Conservation (phyloP, 2,888 invertebrate species). For the Phyllotreta cruciferae region DNA sequence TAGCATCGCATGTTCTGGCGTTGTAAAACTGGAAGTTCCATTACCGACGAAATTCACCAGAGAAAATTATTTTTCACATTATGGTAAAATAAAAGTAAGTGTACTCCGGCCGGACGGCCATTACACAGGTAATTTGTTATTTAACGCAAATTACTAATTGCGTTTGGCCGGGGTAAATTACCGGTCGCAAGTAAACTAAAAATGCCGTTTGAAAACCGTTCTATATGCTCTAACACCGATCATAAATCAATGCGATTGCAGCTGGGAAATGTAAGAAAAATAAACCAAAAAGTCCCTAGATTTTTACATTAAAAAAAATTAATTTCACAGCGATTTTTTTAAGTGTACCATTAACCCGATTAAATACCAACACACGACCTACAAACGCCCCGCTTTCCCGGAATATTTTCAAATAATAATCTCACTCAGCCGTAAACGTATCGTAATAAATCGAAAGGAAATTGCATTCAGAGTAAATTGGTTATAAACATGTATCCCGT, state of each 20-base stretch:
- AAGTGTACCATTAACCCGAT: too few relatives aligned
- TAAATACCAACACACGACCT: too few relatives aligned
- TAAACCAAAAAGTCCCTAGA: too few relatives aligned
- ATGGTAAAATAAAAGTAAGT: slow-evolving; percentile 24
- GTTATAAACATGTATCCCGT: slow-evolving; percentile 32
- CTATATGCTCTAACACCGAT: too few relatives aligned
- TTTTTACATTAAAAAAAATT: too few relatives aligned
- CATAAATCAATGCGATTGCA: too few relatives aligned
- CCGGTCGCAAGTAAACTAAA: slow-evolving; percentile 3
- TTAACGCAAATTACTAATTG: slow-evolving; percentile 31
- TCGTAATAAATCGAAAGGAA: slow-evolving; percentile 14
- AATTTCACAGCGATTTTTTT: too few relatives aligned
- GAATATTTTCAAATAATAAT: slow-evolving; percentile 1
- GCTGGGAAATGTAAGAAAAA: too few relatives aligned
- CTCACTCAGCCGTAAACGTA: not conserved
- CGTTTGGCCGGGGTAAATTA: slow-evolving; percentile 11
- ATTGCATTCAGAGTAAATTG: slow-evolving; percentile 34
- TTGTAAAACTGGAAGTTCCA: slow-evolving; percentile 7
- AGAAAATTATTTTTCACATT: slow-evolving; percentile 21
- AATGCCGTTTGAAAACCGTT: too few relatives aligned
- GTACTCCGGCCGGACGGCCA: slow-evolving; percentile 17
- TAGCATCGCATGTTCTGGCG: slow-evolving; percentile 7
- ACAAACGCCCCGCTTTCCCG: not conserved
- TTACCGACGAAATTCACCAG: slow-evolving; percentile 10
- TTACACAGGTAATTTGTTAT: slow-evolving; percentile 32